Percentiles rank a stretch among this genome's conserved stretches.
Evolutionary conservation across 2,888 invertebrate species (phyloP).

Genomic region (Agriopis aurantiaria): DNA sequence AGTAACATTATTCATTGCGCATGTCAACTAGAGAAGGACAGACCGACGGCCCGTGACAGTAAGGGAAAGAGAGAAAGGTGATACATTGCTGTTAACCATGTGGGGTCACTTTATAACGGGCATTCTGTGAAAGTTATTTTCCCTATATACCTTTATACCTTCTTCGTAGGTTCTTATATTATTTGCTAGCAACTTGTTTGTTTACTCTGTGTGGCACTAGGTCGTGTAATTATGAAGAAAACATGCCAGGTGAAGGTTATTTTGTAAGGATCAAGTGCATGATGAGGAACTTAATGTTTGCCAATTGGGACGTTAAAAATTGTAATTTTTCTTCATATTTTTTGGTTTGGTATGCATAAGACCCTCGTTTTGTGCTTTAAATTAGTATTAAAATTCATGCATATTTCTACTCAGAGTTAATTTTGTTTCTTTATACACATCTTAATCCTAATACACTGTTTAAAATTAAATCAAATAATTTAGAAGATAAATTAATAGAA

Average conservation of each 20-base stretch:
- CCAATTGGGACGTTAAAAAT: constrained; percentile 15
- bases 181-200: constrained; percentile 66
- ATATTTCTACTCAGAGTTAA: background rate
- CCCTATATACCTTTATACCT: too few species aligned
- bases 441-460: background rate
- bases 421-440: constrained; percentile 28
- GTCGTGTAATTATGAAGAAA: constrained; percentile 50
- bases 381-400: constrained; percentile 24
- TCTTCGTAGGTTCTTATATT: background rate
- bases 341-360: constrained; percentile 31
- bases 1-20: too few species aligned
- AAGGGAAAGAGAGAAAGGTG: too few species aligned
- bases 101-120: too few species aligned
- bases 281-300: constrained; percentile 16
- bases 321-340: background rate
- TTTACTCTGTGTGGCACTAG: constrained; percentile 70
- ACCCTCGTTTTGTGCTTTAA: constrained; percentile 15
- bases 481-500: background rate
- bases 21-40: too few species aligned
- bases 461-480: background rate
- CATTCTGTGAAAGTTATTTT: too few species aligned
- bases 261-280: constrained; percentile 58
- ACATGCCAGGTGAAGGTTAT: constrained; percentile 55
- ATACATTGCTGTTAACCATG: too few species aligned
- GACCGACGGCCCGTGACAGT: too few species aligned